Percentiles rank a stretch among this genome's conserved stretches.
phyloP scores from a whole-genome alignment of 2,797 vertebrate species.

The Hylomyscus alleni region DNA sequence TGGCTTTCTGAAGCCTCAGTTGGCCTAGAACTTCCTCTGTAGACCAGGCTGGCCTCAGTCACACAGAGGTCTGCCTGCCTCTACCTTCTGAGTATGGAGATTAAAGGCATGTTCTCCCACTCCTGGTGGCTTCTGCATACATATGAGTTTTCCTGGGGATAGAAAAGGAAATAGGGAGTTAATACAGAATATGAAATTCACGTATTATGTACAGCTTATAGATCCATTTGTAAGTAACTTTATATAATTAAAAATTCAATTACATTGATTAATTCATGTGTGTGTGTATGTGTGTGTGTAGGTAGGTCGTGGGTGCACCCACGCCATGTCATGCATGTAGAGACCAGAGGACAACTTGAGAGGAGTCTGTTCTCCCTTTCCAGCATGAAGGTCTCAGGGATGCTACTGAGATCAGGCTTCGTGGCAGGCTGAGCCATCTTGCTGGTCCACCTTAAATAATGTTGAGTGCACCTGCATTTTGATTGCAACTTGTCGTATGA shows the following conservation, averaged over 20 bases:
- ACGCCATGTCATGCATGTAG: not conserved
- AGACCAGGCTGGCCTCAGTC: not conserved
- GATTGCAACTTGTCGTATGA: no score
- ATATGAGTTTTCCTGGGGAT: not conserved
- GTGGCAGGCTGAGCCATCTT: not conserved
- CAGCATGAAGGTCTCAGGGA: not conserved
- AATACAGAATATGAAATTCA: not conserved
- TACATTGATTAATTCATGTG: not conserved
- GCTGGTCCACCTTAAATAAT: no score
- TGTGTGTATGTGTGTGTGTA: not conserved
- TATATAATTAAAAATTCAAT: not conserved
- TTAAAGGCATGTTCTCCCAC: not conserved
- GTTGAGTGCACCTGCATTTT: not conserved
- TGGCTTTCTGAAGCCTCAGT: not conserved
- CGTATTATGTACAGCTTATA: not conserved
- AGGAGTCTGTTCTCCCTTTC: not conserved
- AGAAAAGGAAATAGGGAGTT: no score
- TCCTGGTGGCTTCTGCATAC: not conserved
- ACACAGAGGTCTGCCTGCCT: not conserved
- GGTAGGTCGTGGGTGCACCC: not conserved
- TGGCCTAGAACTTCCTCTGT: not conserved
- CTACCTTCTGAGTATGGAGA: not conserved
- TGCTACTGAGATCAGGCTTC: not conserved
- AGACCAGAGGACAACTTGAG: not conserved
- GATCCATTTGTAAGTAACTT: not conserved